Base-by-base conservation (phyloP, 1,140 invertebrate genomes). In the Ptiloglossa arizonensis region DNA sequence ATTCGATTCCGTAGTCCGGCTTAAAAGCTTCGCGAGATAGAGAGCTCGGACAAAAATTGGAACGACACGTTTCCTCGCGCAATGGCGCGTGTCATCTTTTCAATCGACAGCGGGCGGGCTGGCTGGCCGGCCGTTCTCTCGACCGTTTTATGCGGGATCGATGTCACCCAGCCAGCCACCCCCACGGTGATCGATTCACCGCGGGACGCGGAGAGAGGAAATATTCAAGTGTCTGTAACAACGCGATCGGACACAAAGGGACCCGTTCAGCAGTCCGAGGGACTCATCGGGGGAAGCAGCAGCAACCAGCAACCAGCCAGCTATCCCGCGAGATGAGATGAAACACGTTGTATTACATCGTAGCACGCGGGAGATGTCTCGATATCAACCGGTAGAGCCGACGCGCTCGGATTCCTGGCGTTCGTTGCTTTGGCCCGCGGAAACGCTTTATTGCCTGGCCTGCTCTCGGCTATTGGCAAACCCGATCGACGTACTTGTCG, bases 1-100 rank as follows among this genome's bases (percentile, higher is more conserved):
- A 11, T 41, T 41, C 41, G 41, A 41, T 41, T 41, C 41, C 41
- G 41, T 41, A 11, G 41, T 41, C 41, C 41, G 41, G 11, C 11
- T 41, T 41, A 41, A 41, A 41, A 41, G 41, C 41, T 41, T 11
- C 41, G 41, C 41, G 41, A 41, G 41, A 41, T 41, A 41, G 11
- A 41, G 11, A 2, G 8, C 0, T 41, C 41, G 41, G 13, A 13
- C 9, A n/a, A n/a, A 50, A 50, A 50, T 50, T 50, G 46, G 46
- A 50, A 50, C 46, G 46, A 50, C 41, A 41, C 9, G 41, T 41
- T 41, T 41, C 41, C 41, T 41, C 46, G 46, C 46, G 46, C 46
- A 50, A 50, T 50, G 46, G 46, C 46, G 17, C 46, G 46, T n/a
- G 46, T 50, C 46, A 50, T 50, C 46, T 50, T 50, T 50, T 50